Evolutionary conservation across 1,140 invertebrate genomes (phyloP).

Genomic region (Drosophila pseudoobscura): DNA sequence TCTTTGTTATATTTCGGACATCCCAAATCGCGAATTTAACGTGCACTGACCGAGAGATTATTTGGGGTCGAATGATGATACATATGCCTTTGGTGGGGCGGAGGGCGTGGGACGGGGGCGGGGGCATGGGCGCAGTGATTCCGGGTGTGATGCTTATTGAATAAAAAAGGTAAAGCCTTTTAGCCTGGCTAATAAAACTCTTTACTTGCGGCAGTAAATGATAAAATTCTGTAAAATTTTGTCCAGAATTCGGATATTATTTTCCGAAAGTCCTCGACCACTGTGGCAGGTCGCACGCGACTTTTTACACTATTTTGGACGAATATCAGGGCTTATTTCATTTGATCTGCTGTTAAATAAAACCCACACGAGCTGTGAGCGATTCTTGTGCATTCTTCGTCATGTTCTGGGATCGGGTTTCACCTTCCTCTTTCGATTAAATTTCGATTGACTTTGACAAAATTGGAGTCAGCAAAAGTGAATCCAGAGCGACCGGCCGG

Average conservation of each 20-base stretch:
- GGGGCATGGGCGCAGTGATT: conserved; percentile 11
- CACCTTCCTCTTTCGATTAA: conserved; percentile 60
- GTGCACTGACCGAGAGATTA: conserved; percentile 59
- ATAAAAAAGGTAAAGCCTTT: no score
- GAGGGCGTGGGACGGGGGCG: conserved; percentile 12
- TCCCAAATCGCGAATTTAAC: conserved; percentile 36
- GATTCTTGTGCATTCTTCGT: conserved; percentile 32
- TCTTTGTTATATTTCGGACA: conserved; percentile 30
- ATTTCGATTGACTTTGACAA: conserved; percentile 41
- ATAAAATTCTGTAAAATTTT: no score
- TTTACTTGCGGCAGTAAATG: no score
- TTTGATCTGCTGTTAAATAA: background rate
- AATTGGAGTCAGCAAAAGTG: conserved; percentile 24
- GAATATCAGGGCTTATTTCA: conserved; percentile 13
- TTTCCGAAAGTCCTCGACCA: conserved; percentile 1
- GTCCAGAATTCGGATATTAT: background rate
- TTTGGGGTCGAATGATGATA: conserved; percentile 50
- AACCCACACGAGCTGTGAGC: conserved; percentile 39
- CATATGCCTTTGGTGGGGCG: conserved; percentile 35
- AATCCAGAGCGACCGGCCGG: conserved; percentile 13
- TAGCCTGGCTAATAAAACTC: no score
- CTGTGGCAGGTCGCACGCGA: conserved; percentile 16
- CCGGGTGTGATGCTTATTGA: background rate
- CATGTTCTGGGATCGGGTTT: conserved; percentile 59
- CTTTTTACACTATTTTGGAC: conserved; percentile 21